phyloP scores from a whole-genome alignment of 2,888 invertebrate genomes.

The Mantis religiosa region DNA sequence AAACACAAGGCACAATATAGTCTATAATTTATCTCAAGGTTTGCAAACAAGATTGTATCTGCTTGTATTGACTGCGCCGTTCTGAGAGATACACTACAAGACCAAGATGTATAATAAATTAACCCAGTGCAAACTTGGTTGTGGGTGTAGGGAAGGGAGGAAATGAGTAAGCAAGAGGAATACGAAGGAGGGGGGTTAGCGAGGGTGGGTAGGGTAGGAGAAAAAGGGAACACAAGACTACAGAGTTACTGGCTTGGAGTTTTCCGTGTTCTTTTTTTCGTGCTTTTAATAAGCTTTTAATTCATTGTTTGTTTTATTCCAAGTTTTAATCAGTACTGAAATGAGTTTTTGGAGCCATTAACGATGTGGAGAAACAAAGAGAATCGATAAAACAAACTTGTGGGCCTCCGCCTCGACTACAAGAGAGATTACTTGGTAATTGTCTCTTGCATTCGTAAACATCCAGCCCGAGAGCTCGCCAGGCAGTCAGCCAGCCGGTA shows the following conservation, averaged over 20 bases:
- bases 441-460: slow-evolving; percentile 34
- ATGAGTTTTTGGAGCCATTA: slow-evolving; percentile 35
- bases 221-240: slow-evolving; percentile 14
- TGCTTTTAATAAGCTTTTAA: slow-evolving; percentile 35
- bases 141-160: slow-evolving; percentile 3
- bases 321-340: slow-evolving; percentile 35
- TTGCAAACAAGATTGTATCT: slow-evolving; percentile 13
- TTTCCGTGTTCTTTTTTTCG: slow-evolving; percentile 32
- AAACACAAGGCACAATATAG: slow-evolving; percentile 3
- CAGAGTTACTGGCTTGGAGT: slow-evolving; percentile 25
- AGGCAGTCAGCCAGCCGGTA: background rate
- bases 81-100: slow-evolving; percentile 10
- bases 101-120: slow-evolving; percentile 27
- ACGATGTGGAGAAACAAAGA: slow-evolving; percentile 35
- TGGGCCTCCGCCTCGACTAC: slow-evolving; percentile 29
- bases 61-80: slow-evolving; percentile 14
- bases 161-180: slow-evolving; percentile 3
- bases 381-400: slow-evolving; percentile 35
- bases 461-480: slow-evolving; percentile 16
- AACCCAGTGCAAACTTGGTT: slow-evolving; percentile 22
- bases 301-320: slow-evolving; percentile 35
- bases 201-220: slow-evolving; percentile 2
- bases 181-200: slow-evolving; percentile 10
- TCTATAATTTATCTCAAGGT: slow-evolving; percentile 12
- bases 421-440: slow-evolving; percentile 34